Conservation (phyloP, 1,140 invertebrate genomes). For the Thaumatotibia leucotreta region DNA sequence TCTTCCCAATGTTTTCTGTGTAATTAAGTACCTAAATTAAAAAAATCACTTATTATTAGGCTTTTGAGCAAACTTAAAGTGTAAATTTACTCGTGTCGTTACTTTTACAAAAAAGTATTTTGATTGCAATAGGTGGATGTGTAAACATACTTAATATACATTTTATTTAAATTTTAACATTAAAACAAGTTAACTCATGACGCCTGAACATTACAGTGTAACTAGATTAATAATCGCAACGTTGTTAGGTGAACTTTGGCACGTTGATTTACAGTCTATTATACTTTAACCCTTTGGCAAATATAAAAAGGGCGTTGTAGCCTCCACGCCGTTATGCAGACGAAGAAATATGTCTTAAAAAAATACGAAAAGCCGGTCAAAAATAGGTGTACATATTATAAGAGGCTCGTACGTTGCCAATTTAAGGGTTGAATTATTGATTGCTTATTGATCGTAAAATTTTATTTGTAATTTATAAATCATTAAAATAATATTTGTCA, state of each 20-base stretch:
- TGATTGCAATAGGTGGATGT: slow-evolving; percentile 5
- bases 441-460: neutral
- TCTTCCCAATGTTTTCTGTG: neutral
- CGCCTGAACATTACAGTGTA: slow-evolving; percentile 1
- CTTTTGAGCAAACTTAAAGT: slow-evolving; percentile 27
- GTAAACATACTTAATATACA: neutral
- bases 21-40: slow-evolving; percentile 32
- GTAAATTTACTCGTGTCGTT: slow-evolving; percentile 1
- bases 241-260: slow-evolving; percentile 53
- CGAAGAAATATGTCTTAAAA: no score
- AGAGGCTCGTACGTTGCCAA: no score
- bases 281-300: no score
- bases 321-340: no score
- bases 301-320: no score
- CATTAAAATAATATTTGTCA: neutral
- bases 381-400: no score
- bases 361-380: no score
- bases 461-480: no score
- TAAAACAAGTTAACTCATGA: slow-evolving; percentile 8
- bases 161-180: slow-evolving; percentile 1
- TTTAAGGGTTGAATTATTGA: neutral
- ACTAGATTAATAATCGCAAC: slow-evolving; percentile 45
- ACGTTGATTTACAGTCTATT: slow-evolving; percentile 26
- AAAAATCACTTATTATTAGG: slow-evolving; percentile 20
- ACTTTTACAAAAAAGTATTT: slow-evolving; percentile 3